Evolutionary conservation across 2,113 vertebrate genomes (phyloP).

Genomic region (Mohoua ochrocephala): DNA sequence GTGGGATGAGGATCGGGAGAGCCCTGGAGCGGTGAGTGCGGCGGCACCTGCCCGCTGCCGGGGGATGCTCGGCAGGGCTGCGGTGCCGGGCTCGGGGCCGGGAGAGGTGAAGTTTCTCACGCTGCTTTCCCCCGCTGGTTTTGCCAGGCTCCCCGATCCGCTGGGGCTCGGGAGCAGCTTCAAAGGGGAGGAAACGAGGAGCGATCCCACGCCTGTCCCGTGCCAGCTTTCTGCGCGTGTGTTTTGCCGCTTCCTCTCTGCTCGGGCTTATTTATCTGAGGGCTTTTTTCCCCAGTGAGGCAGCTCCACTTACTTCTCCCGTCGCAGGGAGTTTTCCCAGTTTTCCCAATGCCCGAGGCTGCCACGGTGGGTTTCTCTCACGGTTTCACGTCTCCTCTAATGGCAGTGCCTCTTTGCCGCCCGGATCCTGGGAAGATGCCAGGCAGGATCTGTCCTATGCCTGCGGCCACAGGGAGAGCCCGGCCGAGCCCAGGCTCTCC

Average conservation of each 20-base stretch:
- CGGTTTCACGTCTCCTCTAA: background rate
- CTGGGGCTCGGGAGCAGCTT: background rate
- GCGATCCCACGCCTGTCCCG: accelerated
- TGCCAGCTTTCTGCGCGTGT: background rate
- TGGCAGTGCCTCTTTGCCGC: accelerated
- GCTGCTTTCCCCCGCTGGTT: background rate
- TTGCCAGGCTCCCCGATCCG: background rate
- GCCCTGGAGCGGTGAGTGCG: background rate
- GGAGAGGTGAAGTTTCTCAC: accelerated
- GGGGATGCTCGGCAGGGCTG: background rate
- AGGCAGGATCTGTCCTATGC: background rate
- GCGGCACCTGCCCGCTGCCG: background rate
- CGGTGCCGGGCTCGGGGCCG: accelerated
- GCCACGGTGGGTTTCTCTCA: background rate
- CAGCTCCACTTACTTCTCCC: background rate
- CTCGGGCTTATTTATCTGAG: background rate
- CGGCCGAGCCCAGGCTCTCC: background rate
- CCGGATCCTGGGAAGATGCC: background rate
- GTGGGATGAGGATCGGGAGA: background rate
- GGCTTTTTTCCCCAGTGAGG: background rate
- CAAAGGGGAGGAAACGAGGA: background rate
- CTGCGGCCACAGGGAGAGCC: background rate
- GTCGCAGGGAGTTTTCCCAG: background rate
- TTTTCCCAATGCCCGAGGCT: background rate
- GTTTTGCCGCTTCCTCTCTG: background rate